These are phyloP conservation scores for Anoplius nigerrimus DNA, from an alignment of 2,888 invertebrate species.

Conservation along the genomic window DNA sequence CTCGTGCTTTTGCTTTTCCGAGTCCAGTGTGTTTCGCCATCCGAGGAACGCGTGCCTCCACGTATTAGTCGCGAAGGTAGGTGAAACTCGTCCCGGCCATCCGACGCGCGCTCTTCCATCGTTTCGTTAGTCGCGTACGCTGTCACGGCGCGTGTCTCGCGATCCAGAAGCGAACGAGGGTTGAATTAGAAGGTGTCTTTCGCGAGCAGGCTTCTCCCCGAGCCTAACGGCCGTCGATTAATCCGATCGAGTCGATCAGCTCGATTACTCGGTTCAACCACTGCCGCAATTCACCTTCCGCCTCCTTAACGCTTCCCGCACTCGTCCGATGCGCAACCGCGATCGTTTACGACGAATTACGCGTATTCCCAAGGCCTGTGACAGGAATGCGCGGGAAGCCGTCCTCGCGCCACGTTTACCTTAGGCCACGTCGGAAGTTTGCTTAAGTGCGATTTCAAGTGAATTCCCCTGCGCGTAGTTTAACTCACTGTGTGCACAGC, in stretches of 20 bases:
- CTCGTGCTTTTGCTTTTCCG: slow-evolving; percentile 63
- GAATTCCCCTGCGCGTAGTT: too few relatives aligned
- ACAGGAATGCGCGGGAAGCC: not conserved
- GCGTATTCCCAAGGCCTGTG: not conserved
- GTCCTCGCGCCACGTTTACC: not conserved
- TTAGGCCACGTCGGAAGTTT: too few relatives aligned
- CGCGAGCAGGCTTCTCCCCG: too few relatives aligned
- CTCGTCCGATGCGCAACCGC: not conserved
- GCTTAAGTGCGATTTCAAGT: too few relatives aligned
- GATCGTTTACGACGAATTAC: not conserved
- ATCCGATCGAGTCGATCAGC: too few relatives aligned
- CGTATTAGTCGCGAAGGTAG: slow-evolving; percentile 56
- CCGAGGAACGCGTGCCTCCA: slow-evolving; percentile 59
- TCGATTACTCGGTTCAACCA: too few relatives aligned
- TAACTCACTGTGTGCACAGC: too few relatives aligned
- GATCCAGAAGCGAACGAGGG: not conserved
- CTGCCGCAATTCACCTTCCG: too few relatives aligned
- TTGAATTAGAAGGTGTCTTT: too few relatives aligned
- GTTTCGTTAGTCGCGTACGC: not conserved
- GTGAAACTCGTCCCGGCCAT: slow-evolving; percentile 32
- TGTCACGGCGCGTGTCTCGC: not conserved
- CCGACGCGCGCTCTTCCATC: slow-evolving; percentile 18
- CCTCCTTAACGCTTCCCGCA: not conserved
- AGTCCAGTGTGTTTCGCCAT: slow-evolving; percentile 67
- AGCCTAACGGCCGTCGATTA: too few relatives aligned